Conservation (phyloP, 1,140 invertebrate species). For the Acyrthosiphon pisum region DNA sequence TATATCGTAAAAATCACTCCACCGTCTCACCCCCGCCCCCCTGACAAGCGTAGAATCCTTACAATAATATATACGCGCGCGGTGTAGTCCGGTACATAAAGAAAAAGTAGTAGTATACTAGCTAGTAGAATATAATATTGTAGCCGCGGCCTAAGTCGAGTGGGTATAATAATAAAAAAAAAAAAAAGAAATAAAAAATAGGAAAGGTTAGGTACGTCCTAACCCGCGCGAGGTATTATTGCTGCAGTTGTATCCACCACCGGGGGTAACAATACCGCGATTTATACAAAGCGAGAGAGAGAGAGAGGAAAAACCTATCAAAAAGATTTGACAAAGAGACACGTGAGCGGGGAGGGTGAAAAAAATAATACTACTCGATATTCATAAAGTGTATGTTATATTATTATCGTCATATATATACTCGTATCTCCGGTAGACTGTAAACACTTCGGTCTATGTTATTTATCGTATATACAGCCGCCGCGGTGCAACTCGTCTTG, state of each 20-base stretch:
- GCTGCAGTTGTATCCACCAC: background rate
- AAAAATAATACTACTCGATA: slow-evolving; percentile 48
- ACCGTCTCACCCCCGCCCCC: no score
- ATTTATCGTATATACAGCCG: background rate
- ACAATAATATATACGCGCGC: background rate
- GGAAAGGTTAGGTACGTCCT: background rate
- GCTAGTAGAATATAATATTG: background rate
- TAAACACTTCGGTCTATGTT: slow-evolving; percentile 26
- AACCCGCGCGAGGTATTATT: background rate
- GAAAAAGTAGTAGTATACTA: background rate
- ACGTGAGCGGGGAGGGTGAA: background rate
- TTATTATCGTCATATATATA: background rate
- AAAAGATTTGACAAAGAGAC: slow-evolving; percentile 25
- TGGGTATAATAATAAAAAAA: background rate
- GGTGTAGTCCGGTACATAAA: background rate
- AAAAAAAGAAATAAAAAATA: background rate
- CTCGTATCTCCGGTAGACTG: slow-evolving; percentile 46
- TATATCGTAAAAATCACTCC: background rate
- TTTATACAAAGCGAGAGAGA: background rate
- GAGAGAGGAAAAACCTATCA: background rate
- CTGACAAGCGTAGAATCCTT: background rate
- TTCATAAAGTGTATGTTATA: background rate
- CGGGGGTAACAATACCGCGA: background rate
- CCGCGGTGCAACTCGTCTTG: background rate
- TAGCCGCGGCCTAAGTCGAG: background rate